Percentiles rank a stretch among this genome's conserved stretches.
These are phyloP conservation scores for Sweltsa coloradensis DNA, from an alignment of 1,140 invertebrate species.

Conservation along the genomic window DNA sequence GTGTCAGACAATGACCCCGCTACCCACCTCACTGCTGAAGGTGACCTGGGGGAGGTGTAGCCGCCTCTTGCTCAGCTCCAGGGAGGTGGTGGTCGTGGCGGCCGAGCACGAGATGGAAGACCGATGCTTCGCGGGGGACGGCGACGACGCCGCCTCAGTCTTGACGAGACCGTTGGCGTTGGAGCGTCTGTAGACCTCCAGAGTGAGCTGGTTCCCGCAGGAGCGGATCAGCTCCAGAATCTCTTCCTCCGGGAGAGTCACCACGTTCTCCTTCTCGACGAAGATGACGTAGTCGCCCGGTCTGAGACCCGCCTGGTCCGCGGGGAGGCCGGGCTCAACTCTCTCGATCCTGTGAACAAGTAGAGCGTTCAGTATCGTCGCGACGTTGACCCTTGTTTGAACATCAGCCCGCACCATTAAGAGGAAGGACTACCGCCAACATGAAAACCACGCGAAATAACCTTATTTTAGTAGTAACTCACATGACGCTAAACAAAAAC, in stretches of 20 bases:
- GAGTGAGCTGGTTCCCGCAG: slow-evolving; percentile 49
- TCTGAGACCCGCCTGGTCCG: slow-evolving; percentile 61
- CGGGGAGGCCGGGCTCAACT: slow-evolving; percentile 68
- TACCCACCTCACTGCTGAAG: slow-evolving; percentile 75
- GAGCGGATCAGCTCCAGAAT: slow-evolving; percentile 68
- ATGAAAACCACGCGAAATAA: too few species aligned
- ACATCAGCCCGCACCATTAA: too few species aligned
- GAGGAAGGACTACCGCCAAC: too few species aligned
- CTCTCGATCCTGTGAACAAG: slow-evolving; percentile 70
- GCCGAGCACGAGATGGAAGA: slow-evolving; percentile 10
- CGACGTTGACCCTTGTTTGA: too few species aligned
- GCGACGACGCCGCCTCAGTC: neutral
- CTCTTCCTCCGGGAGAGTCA: slow-evolving; percentile 64
- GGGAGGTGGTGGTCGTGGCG: slow-evolving; percentile 32
- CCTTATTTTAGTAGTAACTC: too few species aligned
- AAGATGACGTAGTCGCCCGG: slow-evolving; percentile 80
- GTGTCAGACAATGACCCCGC: slow-evolving; percentile 37
- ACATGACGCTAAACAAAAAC: too few species aligned
- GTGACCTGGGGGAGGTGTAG: slow-evolving; percentile 64
- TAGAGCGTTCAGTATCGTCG: too few species aligned
- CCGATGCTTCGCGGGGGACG: slow-evolving; percentile 21
- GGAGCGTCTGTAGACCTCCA: slow-evolving; percentile 61
- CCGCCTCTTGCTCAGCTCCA: slow-evolving; percentile 42
- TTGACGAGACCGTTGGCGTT: slow-evolving; percentile 21
- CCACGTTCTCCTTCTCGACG: slow-evolving; percentile 73